Base-by-base conservation (phyloP, 23 tunicate genomes). In the Ciona savignyi region DNA sequence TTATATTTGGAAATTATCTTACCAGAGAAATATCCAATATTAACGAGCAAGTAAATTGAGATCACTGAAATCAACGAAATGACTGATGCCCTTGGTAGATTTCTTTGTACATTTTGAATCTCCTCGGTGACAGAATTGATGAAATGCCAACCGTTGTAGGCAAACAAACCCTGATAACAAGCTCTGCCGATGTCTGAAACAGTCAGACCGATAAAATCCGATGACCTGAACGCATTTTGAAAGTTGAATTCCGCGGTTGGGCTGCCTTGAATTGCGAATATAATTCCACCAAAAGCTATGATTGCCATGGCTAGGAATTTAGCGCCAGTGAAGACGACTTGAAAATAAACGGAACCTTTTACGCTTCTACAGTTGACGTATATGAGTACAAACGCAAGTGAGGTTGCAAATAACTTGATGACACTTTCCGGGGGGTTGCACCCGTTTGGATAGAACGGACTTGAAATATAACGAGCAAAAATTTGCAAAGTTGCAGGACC, bases 11-110 rank as follows among this genome's bases (percentile, higher is more conserved):
- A n/a, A n/a, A n/a, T n/a, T n/a, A n/a, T 32, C 28, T 67, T 71
- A 86, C 93, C 93, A 74, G 93, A 86, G 1, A 86, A 68, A 64
- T 80, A 86, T 0, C 86, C 85, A 49, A 86, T 67, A 29, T 86
- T 86, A 9, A 86, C 93, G 66, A 68, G 30, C 24, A 80, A 15
- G 70, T 86, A 86, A 19, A 79, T 65, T 0, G 34, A 30, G 27
- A 70, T 75, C 33, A 86, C 85, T 0, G 60, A 27, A 48, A 28
- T 4, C 30, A 86, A n/a, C 1, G 85, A 63, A 1, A 75, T 0
- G 0, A 80, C 26, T 29, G 27, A 29, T 22, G 86, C 71, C 56
- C 77, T 56, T 20, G 85, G 93, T 15, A 80, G 73, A 60, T 70
- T 80, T 74, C 29, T 80, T 3, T 68, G 30, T 23, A 68, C 61